Percentiles rank a stretch among this genome's conserved stretches.
phyloP scores from a whole-genome alignment of 2,797 vertebrate genomes.

The Philypnodon macrostomus region DNA sequence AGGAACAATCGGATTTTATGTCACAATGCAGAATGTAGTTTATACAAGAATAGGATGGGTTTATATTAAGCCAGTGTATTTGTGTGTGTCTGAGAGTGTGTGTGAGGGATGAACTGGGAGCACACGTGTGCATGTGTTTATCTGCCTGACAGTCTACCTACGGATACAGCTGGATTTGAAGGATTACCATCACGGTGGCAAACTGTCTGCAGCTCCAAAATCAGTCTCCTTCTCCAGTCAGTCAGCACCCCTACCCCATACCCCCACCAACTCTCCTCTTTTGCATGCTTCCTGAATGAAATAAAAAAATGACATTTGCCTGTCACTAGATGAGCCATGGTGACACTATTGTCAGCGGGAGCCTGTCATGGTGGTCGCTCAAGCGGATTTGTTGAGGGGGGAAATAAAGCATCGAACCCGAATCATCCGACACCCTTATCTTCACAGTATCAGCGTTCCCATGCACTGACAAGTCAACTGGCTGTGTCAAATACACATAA shows the following conservation, averaged over 20 bases:
- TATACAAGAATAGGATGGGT: conserved; percentile 11
- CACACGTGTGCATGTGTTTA: conserved; percentile 24
- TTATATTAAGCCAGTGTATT: conserved; percentile 29
- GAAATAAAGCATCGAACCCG: conserved; percentile 64
- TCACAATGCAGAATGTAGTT: conserved; percentile 11
- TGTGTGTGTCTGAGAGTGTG: conserved; percentile 3
- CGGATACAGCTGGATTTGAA: conserved; percentile 57
- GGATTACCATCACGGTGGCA: conserved; percentile 67
- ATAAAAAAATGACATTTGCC: conserved; percentile 53
- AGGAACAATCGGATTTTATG: not conserved
- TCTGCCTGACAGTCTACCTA: conserved; percentile 57
- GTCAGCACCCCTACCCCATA: conserved; percentile 25
- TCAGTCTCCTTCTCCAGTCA: conserved; percentile 46
- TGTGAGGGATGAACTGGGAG: not conserved
- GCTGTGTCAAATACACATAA: conserved; percentile 61
- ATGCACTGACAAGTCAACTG: conserved; percentile 49
- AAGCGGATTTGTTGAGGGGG: conserved; percentile 62
- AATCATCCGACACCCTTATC: conserved; percentile 69
- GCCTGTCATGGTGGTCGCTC: conserved; percentile 53
- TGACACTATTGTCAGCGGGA: conserved; percentile 65
- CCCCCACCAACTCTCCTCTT: conserved; percentile 9
- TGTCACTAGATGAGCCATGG: conserved; percentile 50
- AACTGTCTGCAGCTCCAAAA: conserved; percentile 64
- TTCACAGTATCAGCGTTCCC: conserved; percentile 47
- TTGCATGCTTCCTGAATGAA: conserved; percentile 35